These are phyloP conservation scores for Sander vitreus DNA, from an alignment of 2,113 vertebrate species.

Conservation along the genomic window DNA sequence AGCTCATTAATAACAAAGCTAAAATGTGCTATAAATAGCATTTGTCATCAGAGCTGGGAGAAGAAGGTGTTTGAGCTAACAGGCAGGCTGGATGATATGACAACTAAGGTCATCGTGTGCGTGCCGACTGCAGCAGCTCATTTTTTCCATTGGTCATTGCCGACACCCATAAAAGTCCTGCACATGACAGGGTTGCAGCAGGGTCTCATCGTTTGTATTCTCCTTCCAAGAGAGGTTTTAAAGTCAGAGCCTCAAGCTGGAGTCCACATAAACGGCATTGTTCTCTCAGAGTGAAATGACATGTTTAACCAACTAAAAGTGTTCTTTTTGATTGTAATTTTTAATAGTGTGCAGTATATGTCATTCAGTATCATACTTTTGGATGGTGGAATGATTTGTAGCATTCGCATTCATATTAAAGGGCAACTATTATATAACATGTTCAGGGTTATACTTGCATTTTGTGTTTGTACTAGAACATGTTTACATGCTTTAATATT, in stretches of 20 bases:
- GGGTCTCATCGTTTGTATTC: slow-evolving; percentile 57
- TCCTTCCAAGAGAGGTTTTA: slow-evolving; percentile 54
- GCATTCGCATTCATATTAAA: not conserved
- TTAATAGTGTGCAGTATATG: slow-evolving; percentile 28
- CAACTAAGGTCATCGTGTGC: slow-evolving; percentile 64
- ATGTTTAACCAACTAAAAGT: slow-evolving; percentile 28
- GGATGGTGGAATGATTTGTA: slow-evolving; percentile 26
- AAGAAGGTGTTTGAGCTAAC: slow-evolving; percentile 75
- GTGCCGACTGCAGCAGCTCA: slow-evolving; percentile 52
- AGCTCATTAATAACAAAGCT: slow-evolving; percentile 60
- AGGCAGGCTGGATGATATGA: slow-evolving; percentile 68
- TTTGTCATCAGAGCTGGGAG: slow-evolving; percentile 77
- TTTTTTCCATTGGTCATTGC: slow-evolving; percentile 75
- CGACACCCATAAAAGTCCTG: slow-evolving; percentile 67
- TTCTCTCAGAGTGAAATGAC: slow-evolving; percentile 23
- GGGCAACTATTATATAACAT: too few species aligned
- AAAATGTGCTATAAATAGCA: slow-evolving; percentile 80
- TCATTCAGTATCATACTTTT: slow-evolving; percentile 27
- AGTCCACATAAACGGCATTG: slow-evolving; percentile 46
- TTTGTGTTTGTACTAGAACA: too few species aligned
- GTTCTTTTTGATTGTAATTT: slow-evolving; percentile 22
- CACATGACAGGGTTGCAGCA: slow-evolving; percentile 55
- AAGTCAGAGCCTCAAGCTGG: slow-evolving; percentile 54
- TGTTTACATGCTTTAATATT: too few species aligned
- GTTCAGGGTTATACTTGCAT: too few species aligned